Evolutionary conservation across 2,113 vertebrate species (phyloP).

Genomic region (Physeter macrocephalus): DNA sequence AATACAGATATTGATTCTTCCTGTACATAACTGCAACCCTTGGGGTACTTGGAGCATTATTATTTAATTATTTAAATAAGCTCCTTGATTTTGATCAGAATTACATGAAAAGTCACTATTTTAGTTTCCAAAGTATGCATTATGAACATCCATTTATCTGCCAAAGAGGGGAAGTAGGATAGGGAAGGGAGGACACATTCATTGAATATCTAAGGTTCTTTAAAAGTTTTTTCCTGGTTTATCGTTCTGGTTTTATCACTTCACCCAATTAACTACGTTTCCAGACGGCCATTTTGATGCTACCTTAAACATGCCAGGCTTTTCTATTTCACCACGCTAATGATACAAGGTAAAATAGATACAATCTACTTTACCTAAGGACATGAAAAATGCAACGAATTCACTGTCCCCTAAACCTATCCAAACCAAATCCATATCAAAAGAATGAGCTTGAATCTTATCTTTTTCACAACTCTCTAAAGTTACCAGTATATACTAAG

Average conservation of each 20-base stretch:
- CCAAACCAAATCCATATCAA: background rate
- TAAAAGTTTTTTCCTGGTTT: background rate
- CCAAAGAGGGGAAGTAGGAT: rapidly evolving
- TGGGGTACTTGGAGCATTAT: background rate
- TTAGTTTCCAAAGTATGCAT: background rate
- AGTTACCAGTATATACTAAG: background rate
- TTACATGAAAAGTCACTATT: background rate
- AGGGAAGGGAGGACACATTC: background rate
- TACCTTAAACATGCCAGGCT: background rate
- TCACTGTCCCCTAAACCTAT: background rate
- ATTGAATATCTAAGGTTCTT: background rate
- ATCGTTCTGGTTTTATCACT: background rate
- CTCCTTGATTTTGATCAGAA: constrained; percentile 21
- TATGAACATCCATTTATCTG: background rate
- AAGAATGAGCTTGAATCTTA: background rate
- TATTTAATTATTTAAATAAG: constrained; percentile 47
- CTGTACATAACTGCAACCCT: background rate
- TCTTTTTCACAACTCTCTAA: background rate
- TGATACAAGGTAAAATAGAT: background rate
- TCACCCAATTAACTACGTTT: background rate
- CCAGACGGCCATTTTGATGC: background rate
- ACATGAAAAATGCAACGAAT: background rate
- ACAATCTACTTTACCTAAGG: background rate
- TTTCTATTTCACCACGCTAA: background rate
- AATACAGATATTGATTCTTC: background rate